Percentiles rank a stretch among this genome's conserved stretches.
Evolutionary conservation across 2,113 vertebrate species (phyloP).

Genomic region (Elachura formosa): DNA sequence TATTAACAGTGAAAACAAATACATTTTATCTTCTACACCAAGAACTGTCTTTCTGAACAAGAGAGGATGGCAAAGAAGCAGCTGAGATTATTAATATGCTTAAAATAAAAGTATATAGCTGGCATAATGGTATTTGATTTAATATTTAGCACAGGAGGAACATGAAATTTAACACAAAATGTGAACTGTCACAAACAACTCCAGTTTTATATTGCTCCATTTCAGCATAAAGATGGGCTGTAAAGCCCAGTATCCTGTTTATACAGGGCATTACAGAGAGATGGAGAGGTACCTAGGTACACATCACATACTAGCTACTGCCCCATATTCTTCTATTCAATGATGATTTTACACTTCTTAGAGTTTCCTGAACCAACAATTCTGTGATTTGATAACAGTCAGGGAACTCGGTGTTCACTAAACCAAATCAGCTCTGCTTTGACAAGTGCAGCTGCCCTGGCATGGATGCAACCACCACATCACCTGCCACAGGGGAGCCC

Average conservation of each 20-base stretch:
- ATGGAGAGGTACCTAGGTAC: neutral
- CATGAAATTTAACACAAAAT: neutral
- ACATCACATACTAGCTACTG: neutral
- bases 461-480: neutral
- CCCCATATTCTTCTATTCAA: neutral
- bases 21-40: neutral
- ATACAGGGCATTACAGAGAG: neutral
- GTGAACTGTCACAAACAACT: neutral
- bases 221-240: neutral
- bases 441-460: neutral
- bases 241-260: neutral
- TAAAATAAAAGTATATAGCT: neutral
- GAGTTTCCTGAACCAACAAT: neutral
- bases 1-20: neutral
- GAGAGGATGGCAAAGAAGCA: neutral
- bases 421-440: neutral
- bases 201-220: neutral
- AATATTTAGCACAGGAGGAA: neutral
- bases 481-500: neutral
- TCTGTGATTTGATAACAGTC: neutral
- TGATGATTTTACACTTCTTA: neutral
- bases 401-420: neutral
- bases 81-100: neutral
- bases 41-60: neutral
- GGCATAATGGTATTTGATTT: neutral